Evolutionary conservation across 2,888 invertebrate species (phyloP).

Genomic region (Autographa gamma): DNA sequence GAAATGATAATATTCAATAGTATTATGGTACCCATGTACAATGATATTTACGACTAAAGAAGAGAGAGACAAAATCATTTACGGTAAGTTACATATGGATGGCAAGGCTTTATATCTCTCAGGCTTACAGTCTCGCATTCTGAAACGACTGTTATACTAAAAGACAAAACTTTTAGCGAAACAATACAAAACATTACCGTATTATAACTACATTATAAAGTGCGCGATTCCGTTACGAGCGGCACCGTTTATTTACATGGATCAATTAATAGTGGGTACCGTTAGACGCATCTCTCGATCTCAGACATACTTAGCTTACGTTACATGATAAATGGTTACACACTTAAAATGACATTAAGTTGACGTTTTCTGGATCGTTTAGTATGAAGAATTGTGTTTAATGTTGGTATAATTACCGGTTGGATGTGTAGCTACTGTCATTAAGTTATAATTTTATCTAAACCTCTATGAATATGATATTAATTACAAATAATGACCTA

Average conservation of each 20-base stretch:
- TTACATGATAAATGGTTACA: conserved; percentile 26
- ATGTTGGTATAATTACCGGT: not conserved
- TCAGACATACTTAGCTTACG: conserved; percentile 43
- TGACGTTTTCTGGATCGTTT: conserved; percentile 1
- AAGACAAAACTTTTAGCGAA: conserved; percentile 12
- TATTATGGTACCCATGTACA: too few relatives aligned
- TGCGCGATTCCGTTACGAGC: conserved; percentile 56
- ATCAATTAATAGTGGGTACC: conserved; percentile 67
- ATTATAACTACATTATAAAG: conserved; percentile 41
- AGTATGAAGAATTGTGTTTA: not conserved
- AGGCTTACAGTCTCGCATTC: too few relatives aligned
- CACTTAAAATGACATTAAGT: not conserved
- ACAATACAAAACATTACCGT: conserved; percentile 49
- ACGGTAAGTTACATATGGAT: too few relatives aligned
- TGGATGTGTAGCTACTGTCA: not conserved
- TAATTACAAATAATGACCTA: too few relatives aligned
- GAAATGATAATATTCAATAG: too few relatives aligned
- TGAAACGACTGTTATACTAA: not conserved
- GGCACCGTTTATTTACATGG: conserved; percentile 67
- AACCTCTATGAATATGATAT: too few relatives aligned
- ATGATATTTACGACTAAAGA: too few relatives aligned
- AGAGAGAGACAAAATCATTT: too few relatives aligned
- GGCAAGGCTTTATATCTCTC: too few relatives aligned
- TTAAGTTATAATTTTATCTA: too few relatives aligned
- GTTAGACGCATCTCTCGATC: conserved; percentile 60